A percentile compares a stretch with the other conserved stretches of the same genome.
Evolutionary conservation across 1,140 invertebrate species (phyloP).

Genomic region (Anastatus disparis): DNA sequence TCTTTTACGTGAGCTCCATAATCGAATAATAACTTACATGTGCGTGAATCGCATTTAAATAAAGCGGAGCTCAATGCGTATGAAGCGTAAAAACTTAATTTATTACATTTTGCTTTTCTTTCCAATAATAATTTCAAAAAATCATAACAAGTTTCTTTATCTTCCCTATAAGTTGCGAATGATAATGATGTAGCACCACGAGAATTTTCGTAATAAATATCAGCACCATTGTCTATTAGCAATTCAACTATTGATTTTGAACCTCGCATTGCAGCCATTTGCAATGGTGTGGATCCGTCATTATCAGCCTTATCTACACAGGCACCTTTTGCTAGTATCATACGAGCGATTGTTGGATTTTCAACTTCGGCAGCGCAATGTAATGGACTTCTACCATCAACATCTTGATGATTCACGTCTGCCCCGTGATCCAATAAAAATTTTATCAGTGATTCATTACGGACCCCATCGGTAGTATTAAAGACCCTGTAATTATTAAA

Average conservation of each 20-base stretch:
- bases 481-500: too few relatives aligned
- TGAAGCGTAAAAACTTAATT: not conserved
- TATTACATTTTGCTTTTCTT: not conserved
- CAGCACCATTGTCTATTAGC: not conserved
- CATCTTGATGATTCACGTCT: not conserved
- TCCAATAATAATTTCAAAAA: not conserved
- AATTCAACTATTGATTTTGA: not conserved
- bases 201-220: not conserved
- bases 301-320: not conserved
- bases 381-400: not conserved
- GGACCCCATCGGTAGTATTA: too few relatives aligned
- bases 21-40: not conserved
- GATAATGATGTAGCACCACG: not conserved
- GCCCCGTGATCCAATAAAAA: not conserved
- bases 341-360: not conserved
- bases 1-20: not conserved
- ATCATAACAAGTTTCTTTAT: not conserved
- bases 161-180: not conserved
- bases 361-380: not conserved
- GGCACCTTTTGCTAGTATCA: not conserved
- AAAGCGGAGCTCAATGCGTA: not conserved
- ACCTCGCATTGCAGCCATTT: constrained; percentile 3
- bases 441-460: not conserved
- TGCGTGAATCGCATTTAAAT: not conserved
- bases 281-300: not conserved